A percentile compares a stretch with the other conserved stretches of the same genome.
Evolutionary conservation across 2,113 vertebrate species (phyloP).

Genomic region (Oncorhynchus tshawytscha): DNA sequence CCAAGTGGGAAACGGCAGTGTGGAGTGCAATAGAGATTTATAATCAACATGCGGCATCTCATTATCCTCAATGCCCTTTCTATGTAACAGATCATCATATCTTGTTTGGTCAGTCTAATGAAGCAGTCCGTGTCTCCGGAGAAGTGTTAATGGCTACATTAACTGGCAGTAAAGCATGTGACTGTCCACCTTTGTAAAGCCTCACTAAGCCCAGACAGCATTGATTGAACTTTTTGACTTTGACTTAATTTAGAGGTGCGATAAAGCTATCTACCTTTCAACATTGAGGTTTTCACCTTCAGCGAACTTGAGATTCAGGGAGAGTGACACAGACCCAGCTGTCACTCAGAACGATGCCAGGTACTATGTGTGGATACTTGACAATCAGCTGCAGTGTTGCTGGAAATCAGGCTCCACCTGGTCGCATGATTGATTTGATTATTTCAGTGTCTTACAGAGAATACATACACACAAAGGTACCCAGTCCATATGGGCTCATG

Average conservation of each 20-base stretch:
- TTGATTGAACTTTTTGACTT: conserved; percentile 34
- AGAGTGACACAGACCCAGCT: conserved; percentile 6
- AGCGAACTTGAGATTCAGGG: conserved; percentile 4
- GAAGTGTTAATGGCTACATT: too few relatives aligned
- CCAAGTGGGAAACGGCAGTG: too few relatives aligned
- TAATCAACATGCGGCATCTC: too few relatives aligned
- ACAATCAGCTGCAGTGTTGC: not conserved
- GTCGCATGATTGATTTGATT: not conserved
- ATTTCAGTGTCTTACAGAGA: not conserved
- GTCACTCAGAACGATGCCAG: conserved; percentile 21
- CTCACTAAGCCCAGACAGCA: conserved; percentile 18
- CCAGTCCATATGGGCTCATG: too few relatives aligned
- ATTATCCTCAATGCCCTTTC: too few relatives aligned
- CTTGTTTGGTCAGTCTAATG: too few relatives aligned
- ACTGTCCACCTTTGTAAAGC: not conserved
- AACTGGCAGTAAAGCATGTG: too few relatives aligned
- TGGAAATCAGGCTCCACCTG: not conserved
- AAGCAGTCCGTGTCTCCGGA: too few relatives aligned
- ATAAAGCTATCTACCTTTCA: conserved; percentile 17
- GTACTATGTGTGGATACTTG: not conserved
- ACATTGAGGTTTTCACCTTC: conserved; percentile 16
- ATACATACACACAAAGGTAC: too few relatives aligned
- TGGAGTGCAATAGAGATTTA: too few relatives aligned
- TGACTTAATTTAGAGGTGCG: conserved; percentile 22
- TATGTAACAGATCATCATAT: too few relatives aligned